Conservation (phyloP, 2,113 vertebrate species). For the Fulica atra region DNA sequence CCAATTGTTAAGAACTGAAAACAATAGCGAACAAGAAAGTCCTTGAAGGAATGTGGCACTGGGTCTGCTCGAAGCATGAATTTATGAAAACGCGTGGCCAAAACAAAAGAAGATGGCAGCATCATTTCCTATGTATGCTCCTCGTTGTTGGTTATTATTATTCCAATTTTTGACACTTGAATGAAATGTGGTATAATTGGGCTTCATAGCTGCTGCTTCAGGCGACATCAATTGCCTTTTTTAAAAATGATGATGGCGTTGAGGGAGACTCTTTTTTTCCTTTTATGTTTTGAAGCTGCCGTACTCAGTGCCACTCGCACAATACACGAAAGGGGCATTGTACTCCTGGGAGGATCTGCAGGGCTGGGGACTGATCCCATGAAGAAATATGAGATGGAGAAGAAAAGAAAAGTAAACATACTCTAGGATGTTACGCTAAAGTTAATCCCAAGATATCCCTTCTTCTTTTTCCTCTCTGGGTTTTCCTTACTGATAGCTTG, state of each 20-base stretch:
- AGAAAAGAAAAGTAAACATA: conserved; percentile 26
- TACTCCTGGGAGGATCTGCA: conserved; percentile 49
- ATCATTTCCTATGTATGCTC: conserved; percentile 31
- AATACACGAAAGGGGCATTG: conserved; percentile 51
- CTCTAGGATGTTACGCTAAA: background rate
- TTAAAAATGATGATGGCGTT: conserved; percentile 72
- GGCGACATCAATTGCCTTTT: conserved; percentile 73
- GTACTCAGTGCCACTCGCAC: conserved; percentile 28
- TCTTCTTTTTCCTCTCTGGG: conserved; percentile 1
- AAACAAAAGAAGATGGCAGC: conserved; percentile 71
- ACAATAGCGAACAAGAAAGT: conserved; percentile 56
- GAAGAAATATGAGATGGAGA: conserved; percentile 54
- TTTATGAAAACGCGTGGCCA: conserved; percentile 64
- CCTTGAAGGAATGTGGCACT: conserved; percentile 66
- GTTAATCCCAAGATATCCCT: conserved; percentile 23
- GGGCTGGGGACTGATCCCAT: conserved; percentile 27
- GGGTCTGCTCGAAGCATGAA: conserved; percentile 56
- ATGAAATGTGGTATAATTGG: conserved; percentile 76
- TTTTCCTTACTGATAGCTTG: background rate
- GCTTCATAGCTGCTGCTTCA: conserved; percentile 64
- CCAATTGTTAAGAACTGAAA: conserved; percentile 50
- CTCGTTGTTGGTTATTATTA: conserved; percentile 64
- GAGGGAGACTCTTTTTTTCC: conserved; percentile 66
- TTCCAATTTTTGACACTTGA: conserved; percentile 75
- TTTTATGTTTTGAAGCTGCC: conserved; percentile 69